Evolutionary conservation across 1,140 invertebrate species (phyloP).

Genomic region (Melanaphis sacchari): DNA sequence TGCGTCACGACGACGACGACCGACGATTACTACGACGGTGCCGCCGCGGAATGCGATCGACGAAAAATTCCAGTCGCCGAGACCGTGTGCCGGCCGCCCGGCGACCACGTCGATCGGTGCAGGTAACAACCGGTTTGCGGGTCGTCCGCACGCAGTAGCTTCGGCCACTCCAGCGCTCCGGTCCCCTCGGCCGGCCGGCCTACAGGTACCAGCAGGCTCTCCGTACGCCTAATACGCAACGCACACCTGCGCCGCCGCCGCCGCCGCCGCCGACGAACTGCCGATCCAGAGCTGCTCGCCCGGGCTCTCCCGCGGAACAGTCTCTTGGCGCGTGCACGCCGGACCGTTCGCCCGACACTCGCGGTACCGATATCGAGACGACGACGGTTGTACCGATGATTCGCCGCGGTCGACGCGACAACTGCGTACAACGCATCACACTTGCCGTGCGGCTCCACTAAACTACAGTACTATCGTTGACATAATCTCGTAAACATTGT

Average conservation of each 20-base stretch:
- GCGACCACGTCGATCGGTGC: background rate
- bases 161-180: background rate
- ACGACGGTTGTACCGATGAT: too few relatives aligned
- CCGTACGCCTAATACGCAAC: background rate
- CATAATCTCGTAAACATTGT: too few relatives aligned
- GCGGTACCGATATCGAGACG: background rate
- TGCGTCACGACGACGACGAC: background rate
- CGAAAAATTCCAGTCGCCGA: background rate
- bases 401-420: too few relatives aligned
- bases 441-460: too few relatives aligned
- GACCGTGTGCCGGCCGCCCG: background rate
- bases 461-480: too few relatives aligned
- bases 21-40: background rate
- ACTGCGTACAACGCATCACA: too few relatives aligned
- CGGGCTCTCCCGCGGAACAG: slow-evolving; percentile 2
- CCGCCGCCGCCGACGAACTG: background rate
- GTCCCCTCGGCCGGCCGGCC: background rate
- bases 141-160: background rate
- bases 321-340: background rate
- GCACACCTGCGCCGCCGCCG: background rate
- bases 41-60: background rate
- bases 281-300: background rate
- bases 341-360: too few relatives aligned
- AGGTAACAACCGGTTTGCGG: slow-evolving; percentile 37
- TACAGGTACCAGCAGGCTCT: too few relatives aligned